Evolutionary conservation across 2,888 invertebrate species (phyloP), one percentile per base, ranked within the genome.

Genomic region (Macrosoma leucophasiata): DNA sequence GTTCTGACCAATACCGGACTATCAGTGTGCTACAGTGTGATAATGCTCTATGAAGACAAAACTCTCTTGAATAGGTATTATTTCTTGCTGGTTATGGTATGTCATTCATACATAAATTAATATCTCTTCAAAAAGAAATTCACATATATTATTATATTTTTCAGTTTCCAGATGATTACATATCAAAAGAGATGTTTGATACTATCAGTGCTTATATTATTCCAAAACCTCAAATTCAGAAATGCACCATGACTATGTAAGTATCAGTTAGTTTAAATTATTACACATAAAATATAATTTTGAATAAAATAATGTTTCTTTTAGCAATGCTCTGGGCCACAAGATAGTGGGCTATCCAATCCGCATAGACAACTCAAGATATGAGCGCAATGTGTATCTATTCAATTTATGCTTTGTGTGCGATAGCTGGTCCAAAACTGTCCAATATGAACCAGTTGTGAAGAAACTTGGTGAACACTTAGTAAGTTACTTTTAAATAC

Each of bases 361-460:
- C 21, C 88, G 92, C 45, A 96, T 98, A 37, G 92, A 94, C 53
- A 91, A 93, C 70, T 89, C 92, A 29, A 92, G 94, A 57, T 98
- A 98, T 76, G 91, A 91, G 8, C 86, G 98, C 32, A 98, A 98
- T 76, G 94, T 95, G n/a, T 94, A 95, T 57, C 91, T 96, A 42
- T 98, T 98, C 79, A 98, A 98, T 77, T 75, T 96, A 15, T 97
- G 97, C 71, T 96, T 98, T 64, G 96, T 97, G 0, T 97, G 96
- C 61, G 94, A 96, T 62, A 91, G 94, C 30, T 90, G 91, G 84
- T 92, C 95, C 1, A 88, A 95, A 36, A 95, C 96, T 0, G 92
- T 94, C 2, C 96, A 95, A 58, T 97, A 97, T 71, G 97, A 98
- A 62, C 91, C 95, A 0, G 94, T 97, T 5, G 95, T 98, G 0